phyloP scores from a whole-genome alignment of 2,113 vertebrate species.

The Taxidea taxus region DNA sequence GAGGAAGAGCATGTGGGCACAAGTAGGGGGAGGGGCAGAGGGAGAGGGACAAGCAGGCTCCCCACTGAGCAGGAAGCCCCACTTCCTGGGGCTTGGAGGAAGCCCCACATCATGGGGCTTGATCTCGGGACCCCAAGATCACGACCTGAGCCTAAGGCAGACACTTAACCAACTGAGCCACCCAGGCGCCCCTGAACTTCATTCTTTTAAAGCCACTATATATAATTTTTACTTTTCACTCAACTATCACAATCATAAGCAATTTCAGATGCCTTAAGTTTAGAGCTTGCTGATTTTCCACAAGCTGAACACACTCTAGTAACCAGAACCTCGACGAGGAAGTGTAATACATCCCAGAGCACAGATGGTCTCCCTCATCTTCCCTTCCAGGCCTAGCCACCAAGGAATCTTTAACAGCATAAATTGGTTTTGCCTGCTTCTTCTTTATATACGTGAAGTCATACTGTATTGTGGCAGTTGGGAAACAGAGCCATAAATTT shows the following conservation, averaged over 20 bases:
- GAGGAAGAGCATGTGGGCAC: background rate
- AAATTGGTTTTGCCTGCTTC: background rate
- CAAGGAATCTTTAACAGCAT: background rate
- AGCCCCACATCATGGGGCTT: background rate
- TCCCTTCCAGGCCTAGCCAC: background rate
- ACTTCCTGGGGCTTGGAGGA: too few species aligned
- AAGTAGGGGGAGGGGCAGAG: background rate
- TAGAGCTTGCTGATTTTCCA: background rate
- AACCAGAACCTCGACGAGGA: background rate
- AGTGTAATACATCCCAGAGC: background rate
- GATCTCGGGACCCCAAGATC: background rate
- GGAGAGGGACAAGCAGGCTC: background rate
- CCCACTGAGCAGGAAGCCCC: background rate
- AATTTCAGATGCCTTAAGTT: background rate
- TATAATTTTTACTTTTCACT: background rate
- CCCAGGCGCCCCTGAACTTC: background rate
- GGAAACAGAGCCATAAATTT: background rate
- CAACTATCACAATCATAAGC: background rate
- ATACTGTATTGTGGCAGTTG: background rate
- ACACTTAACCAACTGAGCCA: background rate
- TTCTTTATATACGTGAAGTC: background rate
- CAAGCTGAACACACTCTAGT: background rate
- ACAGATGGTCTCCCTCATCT: background rate
- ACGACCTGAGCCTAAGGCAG: background rate
- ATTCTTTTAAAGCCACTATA: background rate